phyloP scores from a whole-genome alignment of 2,797 vertebrate genomes.

The Chrosomus eos region DNA sequence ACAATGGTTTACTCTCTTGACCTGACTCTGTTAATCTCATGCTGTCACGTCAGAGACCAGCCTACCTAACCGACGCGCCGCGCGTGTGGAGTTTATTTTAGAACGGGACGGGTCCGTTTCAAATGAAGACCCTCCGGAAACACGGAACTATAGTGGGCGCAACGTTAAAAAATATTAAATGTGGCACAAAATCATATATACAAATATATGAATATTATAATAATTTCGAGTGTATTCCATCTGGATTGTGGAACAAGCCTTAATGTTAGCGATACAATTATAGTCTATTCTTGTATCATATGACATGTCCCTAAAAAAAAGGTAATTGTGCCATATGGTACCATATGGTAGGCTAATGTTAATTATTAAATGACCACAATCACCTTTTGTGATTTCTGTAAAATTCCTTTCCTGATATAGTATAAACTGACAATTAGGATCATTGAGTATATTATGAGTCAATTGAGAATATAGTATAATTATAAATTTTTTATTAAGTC shows the following conservation, averaged over 20 bases:
- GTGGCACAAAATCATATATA: background rate
- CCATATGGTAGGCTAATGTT: no score
- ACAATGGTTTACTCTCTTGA: slow-evolving; percentile 4
- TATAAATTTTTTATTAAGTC: no score
- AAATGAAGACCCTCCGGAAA: slow-evolving; percentile 71
- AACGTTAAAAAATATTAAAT: background rate
- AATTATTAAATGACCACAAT: background rate
- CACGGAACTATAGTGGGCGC: slow-evolving; percentile 43
- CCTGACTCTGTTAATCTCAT: slow-evolving; percentile 25
- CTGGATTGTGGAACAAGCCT: background rate
- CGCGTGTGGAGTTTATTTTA: slow-evolving; percentile 63
- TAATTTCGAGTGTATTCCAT: no score
- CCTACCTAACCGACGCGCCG: slow-evolving; percentile 31
- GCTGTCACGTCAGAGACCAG: slow-evolving; percentile 25
- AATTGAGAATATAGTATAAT: no score
- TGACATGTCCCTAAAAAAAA: background rate
- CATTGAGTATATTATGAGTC: no score
- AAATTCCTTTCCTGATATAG: background rate
- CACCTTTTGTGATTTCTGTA: background rate
- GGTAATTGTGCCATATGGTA: no score
- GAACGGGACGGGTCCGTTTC: slow-evolving; percentile 68
- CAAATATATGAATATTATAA: background rate
- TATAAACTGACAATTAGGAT: background rate
- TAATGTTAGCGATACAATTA: background rate
- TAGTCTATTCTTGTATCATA: background rate